These are phyloP conservation scores for Trachelus iudaicus DNA, from an alignment of 2,888 invertebrate species.

Conservation along the genomic window DNA sequence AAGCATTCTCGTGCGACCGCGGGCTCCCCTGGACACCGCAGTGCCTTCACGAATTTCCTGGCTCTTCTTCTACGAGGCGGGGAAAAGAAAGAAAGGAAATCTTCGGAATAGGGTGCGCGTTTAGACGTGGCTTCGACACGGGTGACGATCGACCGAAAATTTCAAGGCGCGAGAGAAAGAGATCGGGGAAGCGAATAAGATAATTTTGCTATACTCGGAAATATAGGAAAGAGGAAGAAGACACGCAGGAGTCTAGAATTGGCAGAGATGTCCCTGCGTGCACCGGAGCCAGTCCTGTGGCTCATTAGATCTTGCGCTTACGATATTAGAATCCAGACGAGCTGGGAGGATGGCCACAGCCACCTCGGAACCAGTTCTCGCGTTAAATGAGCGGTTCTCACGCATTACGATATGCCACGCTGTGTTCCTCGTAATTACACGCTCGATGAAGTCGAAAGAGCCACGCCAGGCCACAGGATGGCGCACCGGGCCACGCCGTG, in stretches of 20 bases:
- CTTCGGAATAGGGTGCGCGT: too few species aligned
- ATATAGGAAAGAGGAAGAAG: too few species aligned
- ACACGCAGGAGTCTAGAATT: too few species aligned
- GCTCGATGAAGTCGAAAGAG: neutral
- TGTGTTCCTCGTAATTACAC: constrained; percentile 36
- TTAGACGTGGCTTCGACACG: too few species aligned
- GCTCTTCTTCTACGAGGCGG: too few species aligned
- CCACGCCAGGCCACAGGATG: too few species aligned
- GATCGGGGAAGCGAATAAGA: neutral
- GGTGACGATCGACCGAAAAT: too few species aligned
- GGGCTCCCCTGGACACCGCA: neutral
- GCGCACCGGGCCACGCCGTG: too few species aligned
- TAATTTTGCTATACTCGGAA: too few species aligned
- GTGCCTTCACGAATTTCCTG: neutral
- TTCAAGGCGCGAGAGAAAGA: neutral
- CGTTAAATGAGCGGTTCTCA: constrained; percentile 58
- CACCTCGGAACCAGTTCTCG: constrained; percentile 56
- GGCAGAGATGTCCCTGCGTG: too few species aligned
- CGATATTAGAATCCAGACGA: constrained; percentile 31
- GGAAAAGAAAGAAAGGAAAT: too few species aligned
- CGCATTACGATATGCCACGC: constrained; percentile 38
- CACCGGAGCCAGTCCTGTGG: too few species aligned
- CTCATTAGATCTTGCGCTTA: constrained; percentile 23
- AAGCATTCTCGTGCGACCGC: neutral
- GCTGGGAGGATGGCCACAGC: constrained; percentile 35